Evolutionary conservation across 2,113 vertebrate species (phyloP).

Genomic region (Corythornis madagascariensis): DNA sequence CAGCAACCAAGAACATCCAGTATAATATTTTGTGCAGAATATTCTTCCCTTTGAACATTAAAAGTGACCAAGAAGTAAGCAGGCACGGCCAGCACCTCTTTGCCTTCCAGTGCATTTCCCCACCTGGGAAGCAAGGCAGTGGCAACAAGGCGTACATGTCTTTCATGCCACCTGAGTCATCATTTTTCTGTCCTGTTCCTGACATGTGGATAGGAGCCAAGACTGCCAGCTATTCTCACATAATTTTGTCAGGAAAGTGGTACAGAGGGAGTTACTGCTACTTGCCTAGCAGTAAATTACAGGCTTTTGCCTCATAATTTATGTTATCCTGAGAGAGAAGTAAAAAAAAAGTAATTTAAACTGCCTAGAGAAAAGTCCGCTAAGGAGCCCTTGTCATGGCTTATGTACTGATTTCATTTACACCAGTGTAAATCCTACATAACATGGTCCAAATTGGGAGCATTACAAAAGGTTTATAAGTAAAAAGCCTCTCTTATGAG

Average conservation of each 20-base stretch:
- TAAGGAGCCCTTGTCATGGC: conserved; percentile 37
- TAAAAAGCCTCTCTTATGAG: not conserved
- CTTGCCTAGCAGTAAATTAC: not conserved
- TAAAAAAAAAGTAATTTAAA: conserved; percentile 53
- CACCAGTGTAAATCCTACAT: conserved; percentile 27
- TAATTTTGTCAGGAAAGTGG: conserved; percentile 29
- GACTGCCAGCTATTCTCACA: conserved; percentile 16
- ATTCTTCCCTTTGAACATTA: not conserved
- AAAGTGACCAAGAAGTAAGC: not conserved
- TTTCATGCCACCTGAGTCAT: not conserved
- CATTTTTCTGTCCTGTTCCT: not conserved
- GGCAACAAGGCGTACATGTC: not conserved
- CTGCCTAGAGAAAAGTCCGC: not conserved
- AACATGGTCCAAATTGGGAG: not conserved
- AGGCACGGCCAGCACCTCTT: not conserved
- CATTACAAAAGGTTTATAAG: not conserved
- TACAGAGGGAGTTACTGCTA: conserved; percentile 29
- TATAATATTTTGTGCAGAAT: not conserved
- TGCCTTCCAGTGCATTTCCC: not conserved
- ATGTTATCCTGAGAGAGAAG: conserved; percentile 12
- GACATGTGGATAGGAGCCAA: conserved; percentile 17
- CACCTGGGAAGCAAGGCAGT: not conserved
- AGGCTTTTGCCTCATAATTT: conserved; percentile 42
- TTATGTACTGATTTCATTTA: conserved; percentile 35
- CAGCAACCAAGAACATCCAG: not conserved